phyloP scores from a whole-genome alignment of 1,140 invertebrate genomes.

The Aleiodes sp. region DNA sequence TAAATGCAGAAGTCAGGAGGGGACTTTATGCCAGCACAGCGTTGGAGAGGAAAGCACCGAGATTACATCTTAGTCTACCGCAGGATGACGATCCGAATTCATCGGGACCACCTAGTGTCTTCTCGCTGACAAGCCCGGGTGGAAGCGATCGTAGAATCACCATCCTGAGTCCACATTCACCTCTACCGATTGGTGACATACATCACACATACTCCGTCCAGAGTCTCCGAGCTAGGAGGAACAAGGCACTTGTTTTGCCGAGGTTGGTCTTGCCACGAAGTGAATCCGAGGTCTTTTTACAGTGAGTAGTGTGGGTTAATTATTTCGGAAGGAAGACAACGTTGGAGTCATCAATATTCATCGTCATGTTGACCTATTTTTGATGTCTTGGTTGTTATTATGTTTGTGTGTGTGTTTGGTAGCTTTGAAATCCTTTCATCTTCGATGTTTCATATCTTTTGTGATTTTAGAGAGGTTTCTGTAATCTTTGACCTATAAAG shows the following conservation, averaged over 20 bases:
- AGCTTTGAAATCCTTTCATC: too few species aligned
- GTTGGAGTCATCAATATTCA: neutral
- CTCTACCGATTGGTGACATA: conserved; percentile 69
- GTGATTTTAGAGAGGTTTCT: too few species aligned
- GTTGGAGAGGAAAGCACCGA: conserved; percentile 68
- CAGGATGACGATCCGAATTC: conserved; percentile 51
- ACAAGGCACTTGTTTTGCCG: conserved; percentile 78
- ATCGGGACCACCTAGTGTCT: conserved; percentile 65
- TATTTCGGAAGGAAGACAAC: neutral
- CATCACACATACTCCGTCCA: conserved; percentile 69
- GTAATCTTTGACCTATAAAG: too few species aligned
- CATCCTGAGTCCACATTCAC: conserved; percentile 80
- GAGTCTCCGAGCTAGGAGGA: conserved; percentile 71
- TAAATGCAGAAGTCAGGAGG: conserved; percentile 72
- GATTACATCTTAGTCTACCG: conserved; percentile 74
- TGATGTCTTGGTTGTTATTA: too few species aligned
- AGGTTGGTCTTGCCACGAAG: conserved; percentile 78
- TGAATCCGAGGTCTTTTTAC: conserved; percentile 73
- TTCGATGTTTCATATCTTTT: too few species aligned
- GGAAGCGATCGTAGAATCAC: conserved; percentile 72
- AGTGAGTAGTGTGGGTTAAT: conserved; percentile 68
- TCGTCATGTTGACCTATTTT: neutral
- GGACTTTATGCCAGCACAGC: conserved; percentile 73
- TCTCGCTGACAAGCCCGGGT: conserved; percentile 63
- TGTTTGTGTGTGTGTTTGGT: too few species aligned